Conservation (phyloP, 2,113 vertebrate species). For the Nothocercus julius region DNA sequence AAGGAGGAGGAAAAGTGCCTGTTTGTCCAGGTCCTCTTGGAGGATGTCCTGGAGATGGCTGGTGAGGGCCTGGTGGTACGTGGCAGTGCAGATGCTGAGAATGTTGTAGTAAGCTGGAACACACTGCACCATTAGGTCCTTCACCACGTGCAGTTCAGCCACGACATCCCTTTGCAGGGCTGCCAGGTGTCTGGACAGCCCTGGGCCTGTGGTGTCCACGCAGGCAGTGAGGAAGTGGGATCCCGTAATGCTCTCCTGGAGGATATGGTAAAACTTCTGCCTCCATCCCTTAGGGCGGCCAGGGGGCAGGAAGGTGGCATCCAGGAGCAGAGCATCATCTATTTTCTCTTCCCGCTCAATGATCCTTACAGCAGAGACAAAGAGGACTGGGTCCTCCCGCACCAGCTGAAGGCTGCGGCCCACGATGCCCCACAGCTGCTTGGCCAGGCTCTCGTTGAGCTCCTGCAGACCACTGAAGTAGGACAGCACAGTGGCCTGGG, state of each 20-base stretch:
- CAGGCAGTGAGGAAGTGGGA: slow-evolving; percentile 19
- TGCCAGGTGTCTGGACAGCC: slow-evolving; percentile 86
- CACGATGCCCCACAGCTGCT: slow-evolving; percentile 86
- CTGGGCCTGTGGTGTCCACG: slow-evolving; percentile 74
- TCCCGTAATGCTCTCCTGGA: slow-evolving; percentile 79
- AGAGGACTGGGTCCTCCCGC: slow-evolving; percentile 85
- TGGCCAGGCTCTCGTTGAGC: slow-evolving; percentile 86
- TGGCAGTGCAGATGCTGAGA: slow-evolving; percentile 81
- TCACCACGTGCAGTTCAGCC: slow-evolving; percentile 84
- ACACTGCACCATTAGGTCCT: slow-evolving; percentile 90
- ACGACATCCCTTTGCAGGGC: slow-evolving; percentile 85
- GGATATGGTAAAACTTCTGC: slow-evolving; percentile 84
- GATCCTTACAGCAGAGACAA: slow-evolving; percentile 91
- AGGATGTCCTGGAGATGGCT: slow-evolving; percentile 85
- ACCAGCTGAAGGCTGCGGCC: slow-evolving; percentile 81
- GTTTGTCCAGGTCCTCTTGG: slow-evolving; percentile 87
- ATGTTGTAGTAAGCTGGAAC: slow-evolving; percentile 89
- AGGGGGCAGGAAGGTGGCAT: slow-evolving; percentile 75
- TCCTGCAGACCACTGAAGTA: slow-evolving; percentile 87
- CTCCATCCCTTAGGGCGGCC: slow-evolving; percentile 90
- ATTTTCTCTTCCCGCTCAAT: slow-evolving; percentile 90
- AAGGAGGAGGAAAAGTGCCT: slow-evolving; percentile 90
- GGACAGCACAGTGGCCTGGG: slow-evolving; percentile 72
- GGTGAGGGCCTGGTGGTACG: slow-evolving; percentile 84
- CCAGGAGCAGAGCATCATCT: slow-evolving; percentile 74